These are phyloP conservation scores for Girardinus metallicus DNA, from an alignment of 2,797 vertebrate genomes.

Conservation along the genomic window DNA sequence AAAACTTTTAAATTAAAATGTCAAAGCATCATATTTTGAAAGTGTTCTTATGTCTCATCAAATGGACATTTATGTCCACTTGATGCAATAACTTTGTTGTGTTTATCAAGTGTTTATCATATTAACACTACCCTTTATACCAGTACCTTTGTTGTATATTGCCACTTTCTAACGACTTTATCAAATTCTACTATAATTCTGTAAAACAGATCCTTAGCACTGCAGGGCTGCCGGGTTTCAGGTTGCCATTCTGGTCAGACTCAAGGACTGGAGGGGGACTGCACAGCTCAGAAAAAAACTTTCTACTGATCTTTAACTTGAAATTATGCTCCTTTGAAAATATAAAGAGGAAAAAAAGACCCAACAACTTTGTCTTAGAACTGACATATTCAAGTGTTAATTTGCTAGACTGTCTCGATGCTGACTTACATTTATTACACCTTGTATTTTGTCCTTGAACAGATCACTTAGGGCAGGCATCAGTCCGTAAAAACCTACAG, in stretches of 20 bases:
- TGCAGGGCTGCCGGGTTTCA: no score
- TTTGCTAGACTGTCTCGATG: background rate
- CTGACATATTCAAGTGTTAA: background rate
- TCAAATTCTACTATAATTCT: no score
- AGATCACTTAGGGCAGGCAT: background rate
- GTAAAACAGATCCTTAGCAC: no score
- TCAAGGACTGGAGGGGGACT: no score
- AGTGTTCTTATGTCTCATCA: background rate
- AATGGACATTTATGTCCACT: background rate
- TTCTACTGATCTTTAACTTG: background rate
- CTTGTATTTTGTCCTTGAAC: background rate
- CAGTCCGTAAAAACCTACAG: background rate
- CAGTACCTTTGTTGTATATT: no score
- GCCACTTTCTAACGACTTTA: no score
- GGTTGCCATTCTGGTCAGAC: no score
- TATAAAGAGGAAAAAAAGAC: background rate
- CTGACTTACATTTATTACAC: background rate
- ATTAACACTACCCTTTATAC: no score
- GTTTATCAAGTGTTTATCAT: no score
- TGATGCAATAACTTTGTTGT: background rate
- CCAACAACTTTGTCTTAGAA: background rate
- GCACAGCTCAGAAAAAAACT: background rate
- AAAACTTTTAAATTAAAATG: background rate
- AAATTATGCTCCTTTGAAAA: background rate
- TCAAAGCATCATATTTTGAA: background rate